A percentile compares a stretch with the other conserved stretches of the same genome.
Conservation (phyloP, 2,888 invertebrate genomes). For the Ophonus ardosiacus region DNA sequence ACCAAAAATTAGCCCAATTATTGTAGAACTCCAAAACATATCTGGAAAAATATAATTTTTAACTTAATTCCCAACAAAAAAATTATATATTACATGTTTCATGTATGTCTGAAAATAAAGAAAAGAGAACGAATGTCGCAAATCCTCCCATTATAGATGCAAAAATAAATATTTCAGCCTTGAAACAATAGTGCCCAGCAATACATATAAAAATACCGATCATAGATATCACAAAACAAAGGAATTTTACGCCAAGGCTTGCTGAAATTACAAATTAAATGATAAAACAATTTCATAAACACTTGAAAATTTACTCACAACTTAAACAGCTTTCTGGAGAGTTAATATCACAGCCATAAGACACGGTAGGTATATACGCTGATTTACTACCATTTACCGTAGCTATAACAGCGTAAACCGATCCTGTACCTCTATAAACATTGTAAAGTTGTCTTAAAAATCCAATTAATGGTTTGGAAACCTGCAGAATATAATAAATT, state of each 20-base stretch:
- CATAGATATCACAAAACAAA: conserved; percentile 78
- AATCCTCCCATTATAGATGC: conserved; percentile 80
- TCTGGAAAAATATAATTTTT: conserved; percentile 77
- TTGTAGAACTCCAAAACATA: conserved; percentile 76
- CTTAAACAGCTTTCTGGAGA: conserved; percentile 77
- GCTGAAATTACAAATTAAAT: conserved; percentile 72
- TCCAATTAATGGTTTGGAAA: conserved; percentile 69
- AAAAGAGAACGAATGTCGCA: conserved; percentile 78
- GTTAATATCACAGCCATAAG: conserved; percentile 81
- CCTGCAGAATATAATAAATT: conserved; percentile 68
- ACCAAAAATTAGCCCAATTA: conserved; percentile 80
- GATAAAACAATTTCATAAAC: conserved; percentile 9
- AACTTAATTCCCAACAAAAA: background rate
- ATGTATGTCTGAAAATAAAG: conserved; percentile 61
- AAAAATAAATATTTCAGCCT: conserved; percentile 80
- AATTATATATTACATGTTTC: conserved; percentile 65
- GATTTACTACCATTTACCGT: conserved; percentile 75
- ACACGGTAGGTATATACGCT: conserved; percentile 83
- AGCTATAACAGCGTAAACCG: conserved; percentile 80
- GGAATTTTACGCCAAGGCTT: conserved; percentile 75
- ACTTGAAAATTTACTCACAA: conserved; percentile 75
- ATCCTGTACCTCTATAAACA: conserved; percentile 81
- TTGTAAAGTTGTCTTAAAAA: conserved; percentile 77
- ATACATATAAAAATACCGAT: conserved; percentile 80
- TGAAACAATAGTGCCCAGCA: conserved; percentile 83